Evolutionary conservation across 2,888 invertebrate species (phyloP).

Genomic region (Bombyx huttoni): DNA sequence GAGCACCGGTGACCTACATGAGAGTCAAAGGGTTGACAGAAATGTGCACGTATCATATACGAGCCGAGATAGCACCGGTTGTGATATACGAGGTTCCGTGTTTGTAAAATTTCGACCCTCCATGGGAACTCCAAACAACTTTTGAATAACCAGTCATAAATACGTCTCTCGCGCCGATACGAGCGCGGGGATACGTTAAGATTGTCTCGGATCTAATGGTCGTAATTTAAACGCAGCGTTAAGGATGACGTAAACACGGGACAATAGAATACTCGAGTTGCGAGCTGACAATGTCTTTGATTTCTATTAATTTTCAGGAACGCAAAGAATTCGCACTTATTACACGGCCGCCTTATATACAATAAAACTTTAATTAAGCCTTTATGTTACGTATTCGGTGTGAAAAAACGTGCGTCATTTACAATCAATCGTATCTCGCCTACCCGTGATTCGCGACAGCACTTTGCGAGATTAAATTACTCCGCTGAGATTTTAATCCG

Average conservation of each 20-base stretch:
- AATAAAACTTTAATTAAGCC: constrained; percentile 6
- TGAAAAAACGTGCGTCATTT: no score
- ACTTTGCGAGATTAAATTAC: constrained; percentile 30
- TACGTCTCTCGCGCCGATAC: constrained; percentile 28
- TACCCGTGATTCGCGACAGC: constrained; percentile 34
- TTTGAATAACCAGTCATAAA: constrained; percentile 38
- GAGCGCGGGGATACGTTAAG: constrained; percentile 20
- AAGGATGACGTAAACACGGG: background rate
- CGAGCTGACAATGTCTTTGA: constrained; percentile 10
- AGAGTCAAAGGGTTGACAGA: constrained; percentile 35
- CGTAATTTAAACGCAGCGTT: no score
- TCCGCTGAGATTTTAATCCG: constrained; percentile 32
- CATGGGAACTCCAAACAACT: constrained; percentile 46
- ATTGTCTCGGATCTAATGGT: background rate
- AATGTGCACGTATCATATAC: constrained; percentile 34
- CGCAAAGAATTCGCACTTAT: constrained; percentile 5
- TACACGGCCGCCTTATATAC: constrained; percentile 7
- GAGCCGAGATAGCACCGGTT: constrained; percentile 24
- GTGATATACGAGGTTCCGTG: constrained; percentile 32
- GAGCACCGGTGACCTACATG: no score
- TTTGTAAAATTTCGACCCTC: constrained; percentile 24
- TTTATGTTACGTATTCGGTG: no score
- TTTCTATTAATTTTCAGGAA: background rate
- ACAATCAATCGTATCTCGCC: background rate
- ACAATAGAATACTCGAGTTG: background rate